Evolutionary conservation across 2,113 vertebrate species (phyloP).

Genomic region (Apteryx owenii): DNA sequence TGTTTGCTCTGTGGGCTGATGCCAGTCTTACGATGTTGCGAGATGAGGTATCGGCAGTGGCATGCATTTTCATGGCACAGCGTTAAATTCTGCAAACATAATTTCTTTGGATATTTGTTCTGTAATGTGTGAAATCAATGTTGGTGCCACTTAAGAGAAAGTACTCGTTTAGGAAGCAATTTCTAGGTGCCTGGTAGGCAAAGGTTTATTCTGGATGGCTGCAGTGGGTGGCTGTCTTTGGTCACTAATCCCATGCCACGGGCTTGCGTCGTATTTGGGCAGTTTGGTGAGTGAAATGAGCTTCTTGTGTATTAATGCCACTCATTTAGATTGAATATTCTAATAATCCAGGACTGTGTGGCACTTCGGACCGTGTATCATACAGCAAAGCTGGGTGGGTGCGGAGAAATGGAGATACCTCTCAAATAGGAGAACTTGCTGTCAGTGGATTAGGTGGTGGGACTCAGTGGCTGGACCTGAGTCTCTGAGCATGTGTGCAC

Average conservation of each 20-base stretch:
- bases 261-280: background rate
- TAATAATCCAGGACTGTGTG: background rate
- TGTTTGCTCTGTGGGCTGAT: background rate
- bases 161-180: background rate
- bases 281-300: background rate
- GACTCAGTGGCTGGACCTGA: background rate
- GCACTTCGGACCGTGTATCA: background rate
- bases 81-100: background rate
- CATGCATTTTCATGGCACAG: background rate
- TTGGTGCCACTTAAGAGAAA: background rate
- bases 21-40: background rate
- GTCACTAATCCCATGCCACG: background rate
- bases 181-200: constrained; percentile 16
- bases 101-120: background rate
- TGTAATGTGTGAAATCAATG: background rate
- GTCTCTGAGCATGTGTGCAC: background rate
- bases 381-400: accelerated
- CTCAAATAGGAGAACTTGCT: background rate
- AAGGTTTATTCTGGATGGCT: background rate
- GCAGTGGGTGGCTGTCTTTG: background rate
- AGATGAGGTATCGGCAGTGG: background rate
- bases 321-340: background rate
- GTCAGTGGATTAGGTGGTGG: background rate
- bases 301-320: background rate
- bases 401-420: background rate